phyloP scores from a whole-genome alignment of 2,888 invertebrate species.

The Rhamphomyia laevipes region DNA sequence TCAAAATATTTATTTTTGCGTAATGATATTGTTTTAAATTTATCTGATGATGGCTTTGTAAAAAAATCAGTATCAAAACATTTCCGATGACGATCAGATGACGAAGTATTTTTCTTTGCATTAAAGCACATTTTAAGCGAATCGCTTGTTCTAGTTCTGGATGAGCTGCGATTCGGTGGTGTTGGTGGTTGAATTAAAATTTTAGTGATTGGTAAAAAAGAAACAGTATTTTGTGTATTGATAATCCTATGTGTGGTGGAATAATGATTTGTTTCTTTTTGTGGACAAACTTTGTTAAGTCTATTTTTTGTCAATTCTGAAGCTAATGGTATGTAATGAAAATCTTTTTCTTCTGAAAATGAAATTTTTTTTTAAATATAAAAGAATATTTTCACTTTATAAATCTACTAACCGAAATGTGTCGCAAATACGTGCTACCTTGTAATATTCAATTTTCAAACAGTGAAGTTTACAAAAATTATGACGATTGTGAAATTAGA shows the following conservation, averaged over 20 bases:
- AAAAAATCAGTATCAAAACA: slow-evolving; percentile 30
- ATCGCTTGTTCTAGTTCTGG: slow-evolving; percentile 49
- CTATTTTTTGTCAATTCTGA: slow-evolving; percentile 69
- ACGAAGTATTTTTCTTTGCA: slow-evolving; percentile 18
- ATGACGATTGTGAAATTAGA: too few relatives aligned
- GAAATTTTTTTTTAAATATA: slow-evolving; percentile 7
- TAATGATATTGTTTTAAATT: slow-evolving; percentile 33
- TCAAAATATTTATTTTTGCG: slow-evolving; percentile 25
- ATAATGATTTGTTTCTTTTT: too few relatives aligned
- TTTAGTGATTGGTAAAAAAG: slow-evolving; percentile 47
- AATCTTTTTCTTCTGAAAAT: slow-evolving; percentile 60
- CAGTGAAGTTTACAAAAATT: too few relatives aligned
- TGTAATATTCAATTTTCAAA: too few relatives aligned
- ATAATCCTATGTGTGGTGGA: too few relatives aligned
- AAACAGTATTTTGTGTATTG: too few relatives aligned
- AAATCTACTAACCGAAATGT: too few relatives aligned
- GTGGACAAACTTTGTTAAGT: slow-evolving; percentile 11
- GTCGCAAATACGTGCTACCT: too few relatives aligned
- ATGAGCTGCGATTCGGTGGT: slow-evolving; percentile 67
- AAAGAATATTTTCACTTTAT: too few relatives aligned
- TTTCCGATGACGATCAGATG: slow-evolving; percentile 28
- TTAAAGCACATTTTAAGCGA: slow-evolving; percentile 49
- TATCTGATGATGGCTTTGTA: slow-evolving; percentile 24
- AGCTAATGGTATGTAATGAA: slow-evolving; percentile 73
- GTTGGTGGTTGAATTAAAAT: slow-evolving; percentile 54